A percentile compares a stretch with the other conserved stretches of the same genome.
Evolutionary conservation across 2,888 invertebrate genomes (phyloP).

Genomic region (Lacanobia wlatinum): DNA sequence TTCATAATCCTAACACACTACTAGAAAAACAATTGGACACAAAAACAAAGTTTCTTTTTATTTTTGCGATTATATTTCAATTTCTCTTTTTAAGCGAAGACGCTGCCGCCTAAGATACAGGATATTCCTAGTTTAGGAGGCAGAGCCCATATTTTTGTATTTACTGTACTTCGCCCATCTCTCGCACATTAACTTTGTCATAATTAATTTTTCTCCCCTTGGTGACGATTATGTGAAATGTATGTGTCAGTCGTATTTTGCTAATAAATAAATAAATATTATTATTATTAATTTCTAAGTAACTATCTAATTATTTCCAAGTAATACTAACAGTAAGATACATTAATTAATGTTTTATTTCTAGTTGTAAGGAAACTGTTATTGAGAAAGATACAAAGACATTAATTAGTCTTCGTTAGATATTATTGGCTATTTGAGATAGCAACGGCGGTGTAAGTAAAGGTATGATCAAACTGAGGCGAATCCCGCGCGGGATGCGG

Average conservation of each 20-base stretch:
- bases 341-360: conserved; percentile 7
- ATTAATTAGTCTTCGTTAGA: not conserved
- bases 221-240: no score
- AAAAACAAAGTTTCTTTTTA: conserved; percentile 2
- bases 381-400: not conserved
- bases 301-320: conserved; percentile 16
- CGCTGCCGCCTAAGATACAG: no score
- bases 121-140: no score
- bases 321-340: conserved; percentile 6
- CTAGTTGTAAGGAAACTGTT: not conserved
- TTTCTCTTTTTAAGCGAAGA: no score
- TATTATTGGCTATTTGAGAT: conserved; percentile 2
- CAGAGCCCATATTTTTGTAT: no score
- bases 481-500: not conserved
- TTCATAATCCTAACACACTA: not conserved
- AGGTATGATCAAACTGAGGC: not conserved
- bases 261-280: no score
- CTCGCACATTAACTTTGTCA: no score
- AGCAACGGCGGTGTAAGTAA: conserved; percentile 5
- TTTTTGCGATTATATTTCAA: conserved; percentile 23
- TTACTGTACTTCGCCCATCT: no score
- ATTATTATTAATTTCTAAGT: no score
- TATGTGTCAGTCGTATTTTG: no score
- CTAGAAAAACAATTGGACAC: not conserved
- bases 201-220: no score